Conservation (phyloP, 2,888 invertebrate genomes). For the Dysmachus trigonus region DNA sequence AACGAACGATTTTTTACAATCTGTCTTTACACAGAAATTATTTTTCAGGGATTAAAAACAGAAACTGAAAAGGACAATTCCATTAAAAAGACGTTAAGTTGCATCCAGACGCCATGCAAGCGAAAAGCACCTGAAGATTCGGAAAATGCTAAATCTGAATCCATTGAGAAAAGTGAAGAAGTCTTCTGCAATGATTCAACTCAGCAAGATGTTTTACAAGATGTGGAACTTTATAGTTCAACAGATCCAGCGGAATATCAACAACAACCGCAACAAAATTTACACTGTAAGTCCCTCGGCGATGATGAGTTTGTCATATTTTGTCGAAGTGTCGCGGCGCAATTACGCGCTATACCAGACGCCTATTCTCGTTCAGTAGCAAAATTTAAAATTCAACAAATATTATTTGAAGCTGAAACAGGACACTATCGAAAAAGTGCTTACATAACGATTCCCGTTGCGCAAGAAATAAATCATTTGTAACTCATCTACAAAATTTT, state of each 20-base stretch:
- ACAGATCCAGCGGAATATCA: neutral
- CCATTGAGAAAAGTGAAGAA: neutral
- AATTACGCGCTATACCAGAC: conserved; percentile 55
- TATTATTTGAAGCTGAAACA: conserved; percentile 59
- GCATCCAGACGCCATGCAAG: neutral
- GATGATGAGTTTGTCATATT: conserved; percentile 56
- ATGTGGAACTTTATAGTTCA: neutral
- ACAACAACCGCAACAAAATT: neutral
- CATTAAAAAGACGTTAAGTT: neutral
- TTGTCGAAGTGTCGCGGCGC: conserved; percentile 58
- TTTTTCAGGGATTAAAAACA: neutral
- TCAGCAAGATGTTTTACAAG: neutral
- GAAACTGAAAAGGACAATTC: neutral
- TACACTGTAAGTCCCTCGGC: neutral
- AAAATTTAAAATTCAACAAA: conserved; percentile 59
- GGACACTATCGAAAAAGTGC: conserved; percentile 53
- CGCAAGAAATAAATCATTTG: conserved; percentile 40
- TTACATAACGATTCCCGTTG: conserved; percentile 48
- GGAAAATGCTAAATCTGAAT: neutral
- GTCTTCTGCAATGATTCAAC: neutral
- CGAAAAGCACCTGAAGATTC: neutral
- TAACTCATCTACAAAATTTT: neutral
- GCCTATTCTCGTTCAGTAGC: conserved; percentile 58
- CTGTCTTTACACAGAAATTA: neutral
- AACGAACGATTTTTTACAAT: too few relatives aligned